phyloP scores from a whole-genome alignment of 2,113 vertebrate genomes.

The Pipra filicauda region DNA sequence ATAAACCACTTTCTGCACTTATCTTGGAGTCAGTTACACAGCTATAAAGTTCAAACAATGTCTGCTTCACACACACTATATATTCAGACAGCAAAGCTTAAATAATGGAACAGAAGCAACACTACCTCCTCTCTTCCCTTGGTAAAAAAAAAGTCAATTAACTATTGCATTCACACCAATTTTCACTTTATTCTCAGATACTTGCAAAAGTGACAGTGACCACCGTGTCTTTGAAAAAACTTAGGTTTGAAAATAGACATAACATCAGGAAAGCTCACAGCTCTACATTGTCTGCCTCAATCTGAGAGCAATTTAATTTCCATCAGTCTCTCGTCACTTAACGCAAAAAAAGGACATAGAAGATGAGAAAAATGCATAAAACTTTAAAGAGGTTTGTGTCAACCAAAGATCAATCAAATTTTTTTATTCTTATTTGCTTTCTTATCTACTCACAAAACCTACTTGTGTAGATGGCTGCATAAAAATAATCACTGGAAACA shows the following conservation, averaged over 20 bases:
- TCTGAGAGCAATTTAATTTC: background rate
- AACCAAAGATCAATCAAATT: background rate
- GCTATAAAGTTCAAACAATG: background rate
- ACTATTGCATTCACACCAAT: background rate
- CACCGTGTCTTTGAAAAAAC: background rate
- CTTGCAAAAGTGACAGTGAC: background rate
- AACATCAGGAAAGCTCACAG: background rate
- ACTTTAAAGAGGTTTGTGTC: background rate
- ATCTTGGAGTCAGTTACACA: background rate
- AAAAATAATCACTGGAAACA: background rate
- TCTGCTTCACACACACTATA: background rate
- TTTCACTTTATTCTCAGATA: background rate
- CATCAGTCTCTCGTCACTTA: background rate
- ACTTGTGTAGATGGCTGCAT: background rate
- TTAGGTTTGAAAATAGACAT: background rate
- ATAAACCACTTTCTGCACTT: background rate
- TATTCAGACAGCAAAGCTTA: background rate
- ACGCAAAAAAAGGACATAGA: background rate
- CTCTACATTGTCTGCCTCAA: background rate
- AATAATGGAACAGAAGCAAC: background rate
- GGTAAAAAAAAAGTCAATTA: background rate
- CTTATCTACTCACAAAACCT: background rate
- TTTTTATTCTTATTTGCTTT: background rate
- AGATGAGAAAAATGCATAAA: background rate
- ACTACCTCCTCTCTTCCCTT: background rate